These are phyloP conservation scores for Puffinus mauretanicus DNA, from an alignment of 2,113 vertebrate species.

Conservation along the genomic window DNA sequence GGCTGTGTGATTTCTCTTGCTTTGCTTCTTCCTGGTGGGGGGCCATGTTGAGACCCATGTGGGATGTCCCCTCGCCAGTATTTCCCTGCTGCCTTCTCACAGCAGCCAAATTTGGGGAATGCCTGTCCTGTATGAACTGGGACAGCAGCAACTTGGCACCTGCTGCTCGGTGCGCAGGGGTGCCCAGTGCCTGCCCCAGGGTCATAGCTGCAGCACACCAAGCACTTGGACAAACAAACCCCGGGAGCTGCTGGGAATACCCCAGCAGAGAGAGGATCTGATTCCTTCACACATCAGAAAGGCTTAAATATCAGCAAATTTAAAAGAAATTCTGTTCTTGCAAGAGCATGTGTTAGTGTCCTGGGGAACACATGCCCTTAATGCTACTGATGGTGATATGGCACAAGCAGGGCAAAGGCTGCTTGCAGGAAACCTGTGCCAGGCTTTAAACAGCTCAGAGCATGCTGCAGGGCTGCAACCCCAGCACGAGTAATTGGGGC, in stretches of 20 bases:
- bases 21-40: neutral
- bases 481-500: rapidly evolving
- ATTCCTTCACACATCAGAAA: neutral
- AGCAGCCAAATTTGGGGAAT: slow-evolving; percentile 17
- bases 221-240: neutral
- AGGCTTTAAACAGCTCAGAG: neutral
- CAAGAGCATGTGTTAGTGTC: neutral
- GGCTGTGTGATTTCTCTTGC: neutral
- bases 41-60: rapidly evolving
- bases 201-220: neutral
- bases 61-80: slow-evolving; percentile 3
- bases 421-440: neutral
- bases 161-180: neutral
- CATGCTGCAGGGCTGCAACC: neutral
- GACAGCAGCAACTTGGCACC: neutral
- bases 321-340: neutral
- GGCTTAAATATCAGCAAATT: neutral
- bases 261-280: neutral
- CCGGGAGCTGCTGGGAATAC: neutral
- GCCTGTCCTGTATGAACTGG: neutral
- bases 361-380: neutral
- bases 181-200: neutral
- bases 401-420: neutral
- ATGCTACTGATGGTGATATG: neutral
- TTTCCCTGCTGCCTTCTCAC: neutral